Evolutionary conservation across 1,140 invertebrate genomes (phyloP).

Genomic region (Nasonia longicornis): DNA sequence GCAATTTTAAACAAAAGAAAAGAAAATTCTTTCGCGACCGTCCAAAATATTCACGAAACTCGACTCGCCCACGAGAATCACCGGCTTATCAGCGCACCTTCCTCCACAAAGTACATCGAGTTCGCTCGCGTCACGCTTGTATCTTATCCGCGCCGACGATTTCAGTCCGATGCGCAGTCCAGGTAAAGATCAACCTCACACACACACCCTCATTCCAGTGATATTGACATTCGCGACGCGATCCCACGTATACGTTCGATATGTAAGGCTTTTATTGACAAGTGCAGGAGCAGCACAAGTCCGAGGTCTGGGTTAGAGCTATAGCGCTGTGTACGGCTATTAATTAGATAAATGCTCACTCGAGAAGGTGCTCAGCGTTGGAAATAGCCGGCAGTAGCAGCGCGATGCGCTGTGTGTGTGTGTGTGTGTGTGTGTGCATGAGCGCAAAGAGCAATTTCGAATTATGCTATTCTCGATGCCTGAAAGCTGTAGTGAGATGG

Average conservation of each 20-base stretch:
- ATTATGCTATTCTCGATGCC: slow-evolving; percentile 19
- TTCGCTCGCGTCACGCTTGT: neutral
- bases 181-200: no score
- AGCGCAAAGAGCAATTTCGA: slow-evolving; percentile 11
- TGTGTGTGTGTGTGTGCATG: neutral
- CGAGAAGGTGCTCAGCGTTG: slow-evolving; percentile 11
- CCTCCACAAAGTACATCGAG: no score
- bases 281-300: neutral
- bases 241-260: no score
- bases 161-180: neutral
- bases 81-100: no score
- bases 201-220: no score
- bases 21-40: no score
- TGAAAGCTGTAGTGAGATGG: neutral
- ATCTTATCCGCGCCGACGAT: neutral
- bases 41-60: no score
- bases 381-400: slow-evolving; percentile 22
- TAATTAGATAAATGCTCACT: slow-evolving; percentile 37
- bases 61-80: no score
- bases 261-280: neutral
- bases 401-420: neutral
- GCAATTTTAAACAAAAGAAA: no score
- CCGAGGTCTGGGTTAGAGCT: neutral
- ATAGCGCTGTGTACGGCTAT: neutral
- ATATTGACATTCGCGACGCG: neutral